Conservation (phyloP, 1,140 invertebrate species). For the Neocloeon triangulifer region DNA sequence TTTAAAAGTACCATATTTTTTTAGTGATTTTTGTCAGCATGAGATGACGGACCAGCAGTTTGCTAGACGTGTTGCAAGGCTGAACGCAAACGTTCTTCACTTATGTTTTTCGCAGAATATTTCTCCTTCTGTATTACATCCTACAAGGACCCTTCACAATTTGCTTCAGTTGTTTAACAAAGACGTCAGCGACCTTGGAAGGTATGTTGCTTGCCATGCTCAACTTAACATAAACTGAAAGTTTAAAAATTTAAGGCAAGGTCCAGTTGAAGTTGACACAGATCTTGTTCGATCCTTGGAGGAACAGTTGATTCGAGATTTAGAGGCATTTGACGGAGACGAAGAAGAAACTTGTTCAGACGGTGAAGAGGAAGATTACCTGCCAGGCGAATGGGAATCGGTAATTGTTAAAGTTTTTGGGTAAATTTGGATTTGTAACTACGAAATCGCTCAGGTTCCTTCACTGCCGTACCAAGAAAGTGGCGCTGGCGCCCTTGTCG, state of each 20-base stretch:
- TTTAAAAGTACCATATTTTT: too few relatives aligned
- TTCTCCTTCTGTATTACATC: conserved; percentile 31
- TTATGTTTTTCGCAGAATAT: conserved; percentile 60
- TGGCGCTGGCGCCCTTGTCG: conserved; percentile 6
- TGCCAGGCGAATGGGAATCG: conserved; percentile 41
- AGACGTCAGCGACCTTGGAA: conserved; percentile 39
- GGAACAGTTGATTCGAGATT: conserved; percentile 27
- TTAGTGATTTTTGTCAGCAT: conserved; percentile 47
- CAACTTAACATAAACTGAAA: too few relatives aligned
- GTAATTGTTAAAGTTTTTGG: conserved; percentile 17
- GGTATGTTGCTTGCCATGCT: too few relatives aligned
- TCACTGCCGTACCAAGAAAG: conserved; percentile 28
- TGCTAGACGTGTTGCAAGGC: conserved; percentile 40
- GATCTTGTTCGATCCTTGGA: conserved; percentile 27
- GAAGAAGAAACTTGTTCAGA: conserved; percentile 41
- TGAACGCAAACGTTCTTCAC: conserved; percentile 64
- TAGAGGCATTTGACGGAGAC: conserved; percentile 19
- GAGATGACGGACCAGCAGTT: conserved; percentile 49
- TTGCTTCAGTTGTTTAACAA: conserved; percentile 42
- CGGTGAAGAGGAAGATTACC: conserved; percentile 28
- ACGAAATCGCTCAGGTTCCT: conserved; percentile 20
- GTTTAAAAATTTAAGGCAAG: conserved; percentile 19
- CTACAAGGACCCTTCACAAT: conserved; percentile 49
- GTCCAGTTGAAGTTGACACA: conserved; percentile 29
- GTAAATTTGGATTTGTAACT: background rate